Percentiles rank a stretch among this genome's conserved stretches.
These are phyloP conservation scores for Crotophaga sulcirostris DNA, from an alignment of 2,113 vertebrate genomes.

Conservation along the genomic window DNA sequence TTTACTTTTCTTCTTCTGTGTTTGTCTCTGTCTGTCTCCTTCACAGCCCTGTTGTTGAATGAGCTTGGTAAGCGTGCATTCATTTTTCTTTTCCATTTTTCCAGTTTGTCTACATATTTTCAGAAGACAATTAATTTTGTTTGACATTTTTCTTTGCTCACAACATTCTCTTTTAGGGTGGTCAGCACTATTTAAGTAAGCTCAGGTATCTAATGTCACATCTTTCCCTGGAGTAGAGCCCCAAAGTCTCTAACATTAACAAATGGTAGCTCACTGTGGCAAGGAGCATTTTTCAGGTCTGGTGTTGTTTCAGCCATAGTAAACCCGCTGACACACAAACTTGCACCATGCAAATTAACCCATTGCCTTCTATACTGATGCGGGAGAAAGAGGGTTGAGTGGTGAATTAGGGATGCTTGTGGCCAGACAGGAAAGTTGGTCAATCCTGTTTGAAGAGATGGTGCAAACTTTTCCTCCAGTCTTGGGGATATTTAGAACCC, in stretches of 20 bases:
- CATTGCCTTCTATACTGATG: rapidly evolving
- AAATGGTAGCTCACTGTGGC: not conserved
- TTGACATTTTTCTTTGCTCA: conserved; percentile 40
- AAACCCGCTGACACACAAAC: not conserved
- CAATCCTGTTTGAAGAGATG: not conserved
- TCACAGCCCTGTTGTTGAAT: conserved; percentile 87
- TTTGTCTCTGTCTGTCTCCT: conserved; percentile 84
- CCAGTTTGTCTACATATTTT: conserved; percentile 45
- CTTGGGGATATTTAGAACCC: not conserved
- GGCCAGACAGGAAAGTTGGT: not conserved
- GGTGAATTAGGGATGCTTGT: not conserved
- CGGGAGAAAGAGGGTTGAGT: not conserved
- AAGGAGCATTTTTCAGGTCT: not conserved
- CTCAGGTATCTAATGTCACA: not conserved
- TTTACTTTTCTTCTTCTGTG: conserved; percentile 84
- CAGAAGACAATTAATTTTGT: not conserved
- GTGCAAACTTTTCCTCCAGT: not conserved
- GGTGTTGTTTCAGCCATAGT: not conserved
- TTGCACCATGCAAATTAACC: not conserved
- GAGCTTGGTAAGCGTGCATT: conserved; percentile 86
- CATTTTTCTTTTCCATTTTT: conserved; percentile 70
- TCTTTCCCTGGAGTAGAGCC: not conserved
- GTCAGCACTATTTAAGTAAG: conserved; percentile 30
- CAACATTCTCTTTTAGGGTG: conserved; percentile 1
- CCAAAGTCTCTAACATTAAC: not conserved